Conservation (phyloP, 2,888 invertebrate species). For the Melanophora roralis region DNA sequence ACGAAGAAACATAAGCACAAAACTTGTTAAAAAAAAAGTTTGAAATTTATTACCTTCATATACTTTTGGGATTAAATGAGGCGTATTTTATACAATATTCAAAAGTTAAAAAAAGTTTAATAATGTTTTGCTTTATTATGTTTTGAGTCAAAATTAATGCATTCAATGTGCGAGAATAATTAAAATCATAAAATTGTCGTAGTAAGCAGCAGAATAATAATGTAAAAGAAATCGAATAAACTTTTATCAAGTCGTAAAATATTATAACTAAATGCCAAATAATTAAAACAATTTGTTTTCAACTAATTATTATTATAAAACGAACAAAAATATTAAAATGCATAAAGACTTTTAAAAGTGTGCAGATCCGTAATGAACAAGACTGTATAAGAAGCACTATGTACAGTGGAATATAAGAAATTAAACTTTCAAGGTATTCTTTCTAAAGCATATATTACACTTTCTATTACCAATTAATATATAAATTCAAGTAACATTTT, state of each 20-base stretch:
- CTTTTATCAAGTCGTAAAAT: constrained; percentile 41
- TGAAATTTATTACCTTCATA: neutral
- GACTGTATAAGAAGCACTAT: neutral
- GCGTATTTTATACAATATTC: constrained; percentile 22
- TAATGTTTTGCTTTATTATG: constrained; percentile 17
- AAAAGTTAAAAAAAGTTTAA: constrained; percentile 11
- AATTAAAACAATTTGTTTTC: constrained; percentile 51
- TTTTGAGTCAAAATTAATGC: constrained; percentile 19
- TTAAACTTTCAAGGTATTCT: too few species aligned
- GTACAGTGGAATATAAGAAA: neutral
- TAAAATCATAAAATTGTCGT: constrained; percentile 22
- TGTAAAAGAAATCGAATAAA: neutral
- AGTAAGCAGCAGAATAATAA: neutral
- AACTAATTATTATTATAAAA: constrained; percentile 40
- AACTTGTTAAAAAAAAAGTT: neutral
- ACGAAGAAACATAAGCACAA: neutral
- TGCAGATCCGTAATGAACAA: constrained; percentile 3
- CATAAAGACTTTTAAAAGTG: neutral
- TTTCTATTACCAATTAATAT: too few species aligned
- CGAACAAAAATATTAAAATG: neutral
- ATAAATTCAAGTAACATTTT: too few species aligned
- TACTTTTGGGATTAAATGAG: constrained; percentile 16
- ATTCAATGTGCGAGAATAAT: constrained; percentile 2
- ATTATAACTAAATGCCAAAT: constrained; percentile 50
- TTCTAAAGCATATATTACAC: too few species aligned